A percentile compares a stretch with the other conserved stretches of the same genome.
Evolutionary conservation across 2,797 vertebrate genomes (phyloP).

Genomic region (Anguilla pacifica): DNA sequence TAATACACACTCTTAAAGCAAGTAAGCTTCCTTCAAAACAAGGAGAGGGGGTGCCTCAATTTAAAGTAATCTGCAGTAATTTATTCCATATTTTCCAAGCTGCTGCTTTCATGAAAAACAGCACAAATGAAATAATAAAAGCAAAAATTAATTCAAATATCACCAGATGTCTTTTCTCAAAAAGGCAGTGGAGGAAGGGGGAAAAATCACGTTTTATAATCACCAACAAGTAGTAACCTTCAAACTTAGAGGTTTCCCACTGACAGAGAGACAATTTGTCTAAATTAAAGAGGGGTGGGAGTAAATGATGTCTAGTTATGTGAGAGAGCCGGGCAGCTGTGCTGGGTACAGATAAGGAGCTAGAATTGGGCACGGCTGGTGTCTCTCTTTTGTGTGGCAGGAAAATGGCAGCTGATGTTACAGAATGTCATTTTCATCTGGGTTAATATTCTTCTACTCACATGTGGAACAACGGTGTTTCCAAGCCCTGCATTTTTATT

Average conservation of each 20-base stretch:
- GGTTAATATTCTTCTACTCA: conserved; percentile 28
- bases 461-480: not conserved
- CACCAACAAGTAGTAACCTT: conserved; percentile 51
- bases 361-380: not conserved
- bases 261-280: conserved; percentile 52
- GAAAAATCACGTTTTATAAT: not conserved
- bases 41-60: not conserved
- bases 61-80: not conserved
- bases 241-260: conserved; percentile 51
- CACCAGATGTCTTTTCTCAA: not conserved
- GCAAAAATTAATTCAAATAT: conserved; percentile 9
- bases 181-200: not conserved
- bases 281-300: conserved; percentile 51
- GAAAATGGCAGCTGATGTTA: not conserved
- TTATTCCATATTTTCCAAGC: not conserved
- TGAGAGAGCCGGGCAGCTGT: conserved; percentile 19
- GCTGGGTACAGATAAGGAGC: conserved; percentile 37
- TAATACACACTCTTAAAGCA: not conserved
- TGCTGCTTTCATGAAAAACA: not conserved
- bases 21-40: not conserved
- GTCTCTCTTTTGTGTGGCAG: conserved; percentile 41
- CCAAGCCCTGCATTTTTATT: conserved; percentile 15
- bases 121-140: not conserved
- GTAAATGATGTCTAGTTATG: conserved; percentile 50
- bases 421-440: conserved; percentile 34